Base-by-base conservation (phyloP, 2,888 invertebrate species). In the Cremastinae sp. region DNA sequence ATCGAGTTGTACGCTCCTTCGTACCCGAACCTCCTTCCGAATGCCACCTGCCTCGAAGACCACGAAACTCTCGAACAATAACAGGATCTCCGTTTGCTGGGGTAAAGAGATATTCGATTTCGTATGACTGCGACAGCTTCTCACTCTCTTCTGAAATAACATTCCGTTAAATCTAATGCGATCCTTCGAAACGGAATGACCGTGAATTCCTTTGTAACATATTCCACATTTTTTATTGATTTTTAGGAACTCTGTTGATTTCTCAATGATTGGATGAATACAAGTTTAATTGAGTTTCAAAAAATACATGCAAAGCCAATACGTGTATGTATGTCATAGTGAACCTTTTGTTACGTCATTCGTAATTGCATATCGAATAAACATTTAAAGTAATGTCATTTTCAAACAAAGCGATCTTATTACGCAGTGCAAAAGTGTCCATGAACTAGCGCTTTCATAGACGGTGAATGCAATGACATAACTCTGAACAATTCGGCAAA, bases 61-160 rank as follows among this genome's bases (percentile, higher is more conserved):
- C 74, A 55, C 58, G 64, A 59, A 74, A 75, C 70, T 62, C 45
- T n/a, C 64, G 49, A 69, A 51, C 74, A 75, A 75, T 75, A 75
- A 58, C 45, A 37, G 28, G 22, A 64, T 65, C 35, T 64, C 43
- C 18, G 28, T 22, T 56, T 41, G 12, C 35, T 41, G 47, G 28
- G 58, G 12, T 14, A 51, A 18, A 20, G 58, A 49, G 51, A 72
- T 64, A 65, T 66, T 53, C 55, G 51, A 4, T 35, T 61, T 49
- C 10, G 1, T 18, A 10, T 10, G 12, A 53, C 20, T 28, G 41
- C 58, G 12, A 37, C 49, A 35, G 41, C 5, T 28, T 35, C 58
- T n/a, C 18, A 41, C 39, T 64, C 14, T 14, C 14, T 20, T 49
- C 9, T 53, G 53, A 35, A 12, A 5, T 55, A 37, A 10, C 20